Evolutionary conservation across 2,797 vertebrate genomes (phyloP).

Genomic region (Danio kyathit): DNA sequence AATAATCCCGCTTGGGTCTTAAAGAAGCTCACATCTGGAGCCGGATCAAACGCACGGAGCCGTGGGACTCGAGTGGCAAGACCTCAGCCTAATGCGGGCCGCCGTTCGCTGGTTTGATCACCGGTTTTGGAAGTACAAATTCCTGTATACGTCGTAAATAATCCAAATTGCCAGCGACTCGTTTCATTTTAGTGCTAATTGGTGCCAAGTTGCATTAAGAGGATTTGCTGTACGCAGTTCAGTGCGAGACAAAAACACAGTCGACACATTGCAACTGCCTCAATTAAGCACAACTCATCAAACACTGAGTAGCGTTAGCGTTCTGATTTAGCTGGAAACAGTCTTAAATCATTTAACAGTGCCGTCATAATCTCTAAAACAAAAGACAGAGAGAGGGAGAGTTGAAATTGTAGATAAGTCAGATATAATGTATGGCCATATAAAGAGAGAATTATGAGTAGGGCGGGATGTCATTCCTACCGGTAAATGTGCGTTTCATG

Average conservation of each 20-base stretch:
- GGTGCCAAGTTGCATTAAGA: slow-evolving; percentile 16
- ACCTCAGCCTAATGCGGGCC: slow-evolving; percentile 31
- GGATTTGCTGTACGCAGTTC: not conserved
- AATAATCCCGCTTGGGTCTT: slow-evolving; percentile 38
- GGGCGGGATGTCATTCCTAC: too few relatives aligned
- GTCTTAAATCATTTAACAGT: not conserved
- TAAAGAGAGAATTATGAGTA: too few relatives aligned
- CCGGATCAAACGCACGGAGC: slow-evolving; percentile 52
- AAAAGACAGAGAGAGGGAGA: too few relatives aligned
- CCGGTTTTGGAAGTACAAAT: not conserved
- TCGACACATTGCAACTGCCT: not conserved
- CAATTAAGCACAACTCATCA: slow-evolving; percentile 8
- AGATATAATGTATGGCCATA: not conserved
- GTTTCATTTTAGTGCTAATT: slow-evolving; percentile 22
- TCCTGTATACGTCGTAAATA: slow-evolving; percentile 9
- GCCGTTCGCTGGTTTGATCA: slow-evolving; percentile 30
- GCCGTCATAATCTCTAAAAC: not conserved
- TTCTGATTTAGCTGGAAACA: not conserved
- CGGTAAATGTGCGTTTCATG: too few relatives aligned
- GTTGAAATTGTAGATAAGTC: not conserved
- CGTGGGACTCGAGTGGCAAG: slow-evolving; percentile 31
- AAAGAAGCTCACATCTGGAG: slow-evolving; percentile 53
- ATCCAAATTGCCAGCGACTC: not conserved
- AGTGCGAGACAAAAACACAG: not conserved
- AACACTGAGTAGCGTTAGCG: not conserved